These are phyloP conservation scores for Garra rufa DNA, from an alignment of 2,113 vertebrate genomes.

Conservation along the genomic window DNA sequence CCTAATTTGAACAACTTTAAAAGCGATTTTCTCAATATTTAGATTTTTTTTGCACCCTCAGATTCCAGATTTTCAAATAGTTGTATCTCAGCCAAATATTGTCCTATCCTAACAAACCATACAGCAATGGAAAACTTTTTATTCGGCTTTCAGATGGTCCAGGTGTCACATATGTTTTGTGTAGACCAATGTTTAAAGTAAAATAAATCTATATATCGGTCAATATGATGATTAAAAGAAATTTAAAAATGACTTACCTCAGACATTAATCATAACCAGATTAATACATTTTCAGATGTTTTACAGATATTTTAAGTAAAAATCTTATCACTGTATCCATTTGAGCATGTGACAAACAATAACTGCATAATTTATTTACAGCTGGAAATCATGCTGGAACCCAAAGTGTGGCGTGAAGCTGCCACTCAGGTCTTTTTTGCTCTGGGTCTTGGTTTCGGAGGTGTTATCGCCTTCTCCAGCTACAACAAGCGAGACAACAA, in stretches of 20 bases:
- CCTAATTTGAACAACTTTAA: no score
- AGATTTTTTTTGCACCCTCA: no score
- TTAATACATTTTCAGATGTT: neutral
- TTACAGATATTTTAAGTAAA: neutral
- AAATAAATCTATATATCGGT: neutral
- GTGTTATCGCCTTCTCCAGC: constrained; percentile 98
- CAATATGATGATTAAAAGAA: neutral
- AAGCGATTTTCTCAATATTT: no score
- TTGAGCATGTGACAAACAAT: neutral
- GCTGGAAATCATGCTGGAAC: constrained; percentile 96
- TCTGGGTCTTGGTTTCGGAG: constrained; percentile 95
- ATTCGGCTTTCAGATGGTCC: no score
- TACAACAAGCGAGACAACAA: constrained; percentile 99
- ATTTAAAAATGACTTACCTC: neutral
- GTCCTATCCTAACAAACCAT: no score
- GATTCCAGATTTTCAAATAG: no score
- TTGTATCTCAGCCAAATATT: no score
- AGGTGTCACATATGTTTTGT: neutral
- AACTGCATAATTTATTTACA: constrained; percentile 61
- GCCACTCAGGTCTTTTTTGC: constrained; percentile 98
- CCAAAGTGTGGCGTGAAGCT: constrained; percentile 96
- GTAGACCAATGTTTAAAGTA: neutral
- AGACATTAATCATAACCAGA: neutral
- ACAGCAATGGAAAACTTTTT: no score
- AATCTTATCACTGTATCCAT: neutral